Evolutionary conservation across 2,113 vertebrate genomes (phyloP).

Genomic region (Phoxinus phoxinus): DNA sequence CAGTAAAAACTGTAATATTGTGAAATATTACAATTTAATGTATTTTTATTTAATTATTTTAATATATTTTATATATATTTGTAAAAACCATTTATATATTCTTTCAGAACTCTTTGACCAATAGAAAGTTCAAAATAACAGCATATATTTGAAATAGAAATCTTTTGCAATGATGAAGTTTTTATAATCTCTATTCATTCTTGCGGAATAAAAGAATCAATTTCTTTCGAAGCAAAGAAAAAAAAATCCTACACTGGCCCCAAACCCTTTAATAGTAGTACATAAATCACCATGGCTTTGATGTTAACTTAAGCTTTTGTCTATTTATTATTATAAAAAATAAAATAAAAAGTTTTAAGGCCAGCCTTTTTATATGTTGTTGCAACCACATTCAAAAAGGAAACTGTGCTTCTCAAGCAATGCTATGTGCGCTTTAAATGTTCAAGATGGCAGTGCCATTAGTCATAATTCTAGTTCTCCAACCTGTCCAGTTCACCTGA

Average conservation of each 20-base stretch:
- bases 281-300: neutral
- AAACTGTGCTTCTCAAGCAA: neutral
- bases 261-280: neutral
- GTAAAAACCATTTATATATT: neutral
- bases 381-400: neutral
- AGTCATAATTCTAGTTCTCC: constrained; percentile 37
- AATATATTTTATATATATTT: neutral
- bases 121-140: neutral
- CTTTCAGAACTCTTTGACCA: neutral
- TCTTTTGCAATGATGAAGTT: neutral
- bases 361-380: neutral
- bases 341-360: neutral
- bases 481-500: constrained; percentile 27
- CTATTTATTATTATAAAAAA: neutral
- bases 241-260: neutral
- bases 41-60: neutral
- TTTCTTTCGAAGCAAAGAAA: neutral
- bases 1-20: too few relatives aligned
- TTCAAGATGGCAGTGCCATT: constrained; percentile 24
- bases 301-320: neutral
- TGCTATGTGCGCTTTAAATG: neutral
- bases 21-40: neutral
- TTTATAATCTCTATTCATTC: neutral
- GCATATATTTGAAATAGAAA: neutral
- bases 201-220: neutral